Evolutionary conservation across 2,797 vertebrate species (phyloP), one percentile per base, ranked within the genome.

Genomic region (Mus caroli): DNA sequence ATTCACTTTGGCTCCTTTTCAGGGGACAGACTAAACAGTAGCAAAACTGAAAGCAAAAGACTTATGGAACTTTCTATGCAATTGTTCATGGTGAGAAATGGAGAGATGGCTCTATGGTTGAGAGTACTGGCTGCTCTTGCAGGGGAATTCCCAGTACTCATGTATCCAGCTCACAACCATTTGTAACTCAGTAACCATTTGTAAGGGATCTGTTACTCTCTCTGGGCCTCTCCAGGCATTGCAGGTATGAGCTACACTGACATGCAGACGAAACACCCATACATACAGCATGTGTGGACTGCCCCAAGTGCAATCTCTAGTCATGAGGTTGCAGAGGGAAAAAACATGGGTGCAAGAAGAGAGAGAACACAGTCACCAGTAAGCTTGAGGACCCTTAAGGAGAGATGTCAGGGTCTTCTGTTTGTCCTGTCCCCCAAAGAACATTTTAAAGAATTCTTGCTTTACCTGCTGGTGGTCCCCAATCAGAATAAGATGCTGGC

Each of bases 401-500:
- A 88, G 60, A 86, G 17, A 69, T 24, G 43, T n/a, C 31, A 46
- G 62, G 28, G 75, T 56, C 75, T 76, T 90, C 37, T 58, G 37
- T 31, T 31, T 37, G 24, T 73, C 8, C 22, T 43, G 60, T 2
- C 11, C 12, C 15, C 26, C 26, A 60, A 3, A 77, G 40, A 40
- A 26, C 75, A 77, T 20, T 58, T 56, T n/a, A 15, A 80, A 22
- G 34, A 58, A 34, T 11, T 60, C 15, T 13, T 58, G 71, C 77
- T 26, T 76, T 98, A 99, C 99, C 99, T 99, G 99, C 98, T 99
- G 99, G 97, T 99, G 99, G 97, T 99, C 99, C 96, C 99, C 99
- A 24, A 99, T 99, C 92, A 99, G 99, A 96, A 99, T 99, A 95
- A 99, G 99, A 62, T 99, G 99, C 97, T 99, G 99, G 97, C 99